These are phyloP conservation scores for Notospermus geniculatus DNA, from an alignment of 1,140 invertebrate species.

Conservation along the genomic window DNA sequence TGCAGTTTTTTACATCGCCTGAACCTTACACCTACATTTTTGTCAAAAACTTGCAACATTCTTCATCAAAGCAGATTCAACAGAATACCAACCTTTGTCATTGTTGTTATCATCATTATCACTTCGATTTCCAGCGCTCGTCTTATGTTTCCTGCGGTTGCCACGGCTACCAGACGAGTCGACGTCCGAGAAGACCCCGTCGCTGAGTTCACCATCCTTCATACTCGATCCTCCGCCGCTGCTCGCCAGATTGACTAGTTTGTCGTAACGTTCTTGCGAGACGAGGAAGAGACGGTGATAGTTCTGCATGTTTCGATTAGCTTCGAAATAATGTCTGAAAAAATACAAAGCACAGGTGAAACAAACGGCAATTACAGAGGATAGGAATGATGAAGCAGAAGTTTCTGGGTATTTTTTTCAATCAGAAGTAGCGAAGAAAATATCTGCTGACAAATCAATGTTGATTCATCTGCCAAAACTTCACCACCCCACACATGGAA, in stretches of 20 bases:
- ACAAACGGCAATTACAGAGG: background rate
- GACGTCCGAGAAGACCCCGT: constrained; percentile 1
- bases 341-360: constrained; percentile 9
- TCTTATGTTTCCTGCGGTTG: background rate
- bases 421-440: background rate
- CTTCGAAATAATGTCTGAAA: constrained; percentile 50
- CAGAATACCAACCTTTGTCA: no score
- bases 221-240: constrained; percentile 45
- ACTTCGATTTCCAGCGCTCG: background rate
- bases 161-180: background rate
- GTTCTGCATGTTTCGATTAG: constrained; percentile 47
- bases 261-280: constrained; percentile 47
- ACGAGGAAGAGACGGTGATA: constrained; percentile 47
- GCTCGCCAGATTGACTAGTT: constrained; percentile 41
- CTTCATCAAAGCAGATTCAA: no score
- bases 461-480: no score
- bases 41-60: no score
- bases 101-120: background rate
- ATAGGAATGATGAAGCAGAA: no score
- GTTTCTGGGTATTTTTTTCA: no score
- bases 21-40: no score
- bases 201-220: constrained; percentile 9
- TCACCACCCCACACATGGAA: no score
- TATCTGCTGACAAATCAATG: no score
- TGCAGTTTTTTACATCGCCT: no score